Conservation (phyloP, 1,140 invertebrate genomes). For the Neotoxoptera formosana region DNA sequence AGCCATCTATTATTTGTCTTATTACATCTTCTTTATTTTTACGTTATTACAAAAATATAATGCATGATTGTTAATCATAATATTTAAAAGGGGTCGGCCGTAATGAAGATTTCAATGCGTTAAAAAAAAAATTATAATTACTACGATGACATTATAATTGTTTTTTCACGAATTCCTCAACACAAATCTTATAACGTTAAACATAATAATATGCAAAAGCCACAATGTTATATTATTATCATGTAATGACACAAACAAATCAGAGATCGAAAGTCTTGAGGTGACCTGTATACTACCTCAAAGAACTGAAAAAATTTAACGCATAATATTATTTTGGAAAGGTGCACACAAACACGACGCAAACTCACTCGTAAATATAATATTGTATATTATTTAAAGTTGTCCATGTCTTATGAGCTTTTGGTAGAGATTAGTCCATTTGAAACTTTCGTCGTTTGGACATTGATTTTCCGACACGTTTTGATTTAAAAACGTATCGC, state of each 20-base stretch:
- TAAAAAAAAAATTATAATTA: background rate
- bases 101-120: too few species aligned
- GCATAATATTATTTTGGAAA: background rate
- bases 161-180: background rate
- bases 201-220: background rate
- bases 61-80: too few species aligned
- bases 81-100: too few species aligned
- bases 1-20: too few species aligned
- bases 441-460: background rate
- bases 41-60: too few species aligned
- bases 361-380: background rate
- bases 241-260: background rate
- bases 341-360: background rate
- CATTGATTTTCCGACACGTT: background rate
- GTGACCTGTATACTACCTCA: background rate
- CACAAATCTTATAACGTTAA: background rate
- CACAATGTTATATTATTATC: too few species aligned
- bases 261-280: background rate
- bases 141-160: background rate
- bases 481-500: background rate
- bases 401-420: background rate
- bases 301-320: background rate
- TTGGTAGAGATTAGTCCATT: background rate
- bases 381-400: conserved; percentile 2
- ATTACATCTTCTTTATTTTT: too few species aligned